Conservation (phyloP, 2,888 invertebrate species). For the Hypselothyrea guttata region DNA sequence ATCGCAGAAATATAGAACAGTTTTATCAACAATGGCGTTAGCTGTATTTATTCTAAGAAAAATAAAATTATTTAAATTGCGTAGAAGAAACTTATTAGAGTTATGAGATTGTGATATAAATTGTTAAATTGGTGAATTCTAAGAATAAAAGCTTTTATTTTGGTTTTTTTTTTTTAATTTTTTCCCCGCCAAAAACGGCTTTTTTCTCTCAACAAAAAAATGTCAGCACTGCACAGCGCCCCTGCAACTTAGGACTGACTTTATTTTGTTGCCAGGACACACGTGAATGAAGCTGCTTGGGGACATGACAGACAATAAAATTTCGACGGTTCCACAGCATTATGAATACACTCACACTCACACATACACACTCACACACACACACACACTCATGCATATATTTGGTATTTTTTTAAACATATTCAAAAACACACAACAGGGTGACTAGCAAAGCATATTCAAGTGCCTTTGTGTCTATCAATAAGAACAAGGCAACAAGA, state of each 20-base stretch:
- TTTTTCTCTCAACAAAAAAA: too few relatives aligned
- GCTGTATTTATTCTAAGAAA: too few relatives aligned
- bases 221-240: too few relatives aligned
- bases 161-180: too few relatives aligned
- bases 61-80: too few relatives aligned
- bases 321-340: conserved; percentile 56
- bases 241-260: conserved; percentile 20
- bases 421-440: conserved; percentile 14
- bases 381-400: neutral
- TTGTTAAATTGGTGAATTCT: too few relatives aligned
- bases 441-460: conserved; percentile 12
- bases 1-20: too few relatives aligned
- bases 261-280: conserved; percentile 47
- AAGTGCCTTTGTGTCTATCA: conserved; percentile 10
- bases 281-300: conserved; percentile 48
- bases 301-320: conserved; percentile 68
- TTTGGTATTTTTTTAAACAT: conserved; percentile 12
- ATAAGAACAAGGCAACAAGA: neutral
- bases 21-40: too few relatives aligned
- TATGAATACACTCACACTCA: conserved; percentile 37
- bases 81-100: too few relatives aligned
- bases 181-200: too few relatives aligned
- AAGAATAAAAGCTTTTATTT: too few relatives aligned
- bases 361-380: conserved; percentile 4
- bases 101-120: too few relatives aligned